Evolutionary conservation across 2,797 vertebrate species (phyloP).

Genomic region (Spea hammondii): DNA sequence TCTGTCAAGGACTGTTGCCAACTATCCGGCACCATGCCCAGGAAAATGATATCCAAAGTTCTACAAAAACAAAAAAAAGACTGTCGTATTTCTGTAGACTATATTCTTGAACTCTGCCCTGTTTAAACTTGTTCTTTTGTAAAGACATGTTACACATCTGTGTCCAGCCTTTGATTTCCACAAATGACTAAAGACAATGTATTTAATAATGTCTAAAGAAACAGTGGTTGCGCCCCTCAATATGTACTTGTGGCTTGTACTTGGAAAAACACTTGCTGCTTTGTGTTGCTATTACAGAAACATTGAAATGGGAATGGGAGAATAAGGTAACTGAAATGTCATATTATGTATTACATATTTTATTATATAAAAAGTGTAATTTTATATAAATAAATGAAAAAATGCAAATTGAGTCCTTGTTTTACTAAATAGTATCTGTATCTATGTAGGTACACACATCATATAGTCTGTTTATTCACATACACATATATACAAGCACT

Average conservation of each 20-base stretch:
- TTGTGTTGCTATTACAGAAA: background rate
- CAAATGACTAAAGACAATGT: background rate
- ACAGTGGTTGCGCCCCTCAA: background rate
- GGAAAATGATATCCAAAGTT: slow-evolving; percentile 64
- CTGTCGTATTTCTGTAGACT: too few species aligned
- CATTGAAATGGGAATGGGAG: too few species aligned
- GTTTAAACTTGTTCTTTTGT: background rate
- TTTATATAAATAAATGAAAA: slow-evolving; percentile 26
- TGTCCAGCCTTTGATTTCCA: background rate
- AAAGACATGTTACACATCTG: background rate
- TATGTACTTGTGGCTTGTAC: background rate
- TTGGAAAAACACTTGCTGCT: too few species aligned
- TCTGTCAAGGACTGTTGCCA: slow-evolving; percentile 59
- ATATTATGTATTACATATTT: background rate
- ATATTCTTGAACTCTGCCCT: too few species aligned
- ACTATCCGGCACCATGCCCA: slow-evolving; percentile 69
- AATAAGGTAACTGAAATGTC: too few species aligned
- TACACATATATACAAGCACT: too few species aligned
- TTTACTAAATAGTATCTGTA: background rate
- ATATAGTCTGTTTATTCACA: too few species aligned
- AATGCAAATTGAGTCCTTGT: slow-evolving; percentile 1
- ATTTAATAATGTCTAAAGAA: background rate
- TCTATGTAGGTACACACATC: too few species aligned
- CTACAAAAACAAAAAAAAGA: background rate
- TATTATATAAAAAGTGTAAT: slow-evolving; percentile 6